These are phyloP conservation scores for Ctenoplectra terminalis DNA, from an alignment of 1,140 invertebrate species.

Conservation along the genomic window DNA sequence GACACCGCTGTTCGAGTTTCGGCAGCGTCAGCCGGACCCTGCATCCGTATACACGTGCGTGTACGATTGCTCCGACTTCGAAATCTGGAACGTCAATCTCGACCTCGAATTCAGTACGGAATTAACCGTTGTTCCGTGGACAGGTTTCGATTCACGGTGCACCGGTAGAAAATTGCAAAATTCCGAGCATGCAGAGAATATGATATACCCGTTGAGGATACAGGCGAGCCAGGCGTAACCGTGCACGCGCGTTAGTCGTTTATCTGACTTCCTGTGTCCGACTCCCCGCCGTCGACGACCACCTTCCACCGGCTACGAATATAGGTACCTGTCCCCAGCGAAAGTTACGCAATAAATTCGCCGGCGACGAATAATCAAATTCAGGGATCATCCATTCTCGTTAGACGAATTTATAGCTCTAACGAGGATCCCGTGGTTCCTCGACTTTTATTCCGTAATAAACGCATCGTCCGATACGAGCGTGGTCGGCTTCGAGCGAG, in stretches of 20 bases:
- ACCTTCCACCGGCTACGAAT: background rate
- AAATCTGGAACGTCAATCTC: conserved; percentile 34
- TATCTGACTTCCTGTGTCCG: conserved; percentile 6
- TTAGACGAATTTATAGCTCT: conserved; percentile 36
- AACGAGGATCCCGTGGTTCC: background rate
- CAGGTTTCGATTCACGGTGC: too few species aligned
- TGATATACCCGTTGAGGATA: too few species aligned
- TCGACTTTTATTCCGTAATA: conserved; percentile 21
- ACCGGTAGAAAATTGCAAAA: conserved; percentile 14
- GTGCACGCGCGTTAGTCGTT: too few species aligned
- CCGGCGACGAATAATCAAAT: conserved; percentile 30
- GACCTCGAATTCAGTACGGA: background rate
- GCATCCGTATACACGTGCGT: conserved; percentile 7
- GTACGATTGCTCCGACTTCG: background rate
- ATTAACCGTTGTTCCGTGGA: conserved; percentile 9
- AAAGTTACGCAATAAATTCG: conserved; percentile 36
- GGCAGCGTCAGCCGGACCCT: conserved; percentile 27
- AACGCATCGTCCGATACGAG: background rate
- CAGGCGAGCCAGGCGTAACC: too few species aligned
- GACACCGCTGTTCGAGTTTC: conserved; percentile 36
- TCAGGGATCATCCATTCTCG: conserved; percentile 42
- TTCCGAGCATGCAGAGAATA: too few species aligned
- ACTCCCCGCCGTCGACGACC: background rate
- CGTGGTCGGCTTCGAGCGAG: background rate
- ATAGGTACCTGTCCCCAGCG: too few species aligned